Base-by-base conservation (phyloP, 2,888 invertebrate genomes). In the Ephialtes manifestator region DNA sequence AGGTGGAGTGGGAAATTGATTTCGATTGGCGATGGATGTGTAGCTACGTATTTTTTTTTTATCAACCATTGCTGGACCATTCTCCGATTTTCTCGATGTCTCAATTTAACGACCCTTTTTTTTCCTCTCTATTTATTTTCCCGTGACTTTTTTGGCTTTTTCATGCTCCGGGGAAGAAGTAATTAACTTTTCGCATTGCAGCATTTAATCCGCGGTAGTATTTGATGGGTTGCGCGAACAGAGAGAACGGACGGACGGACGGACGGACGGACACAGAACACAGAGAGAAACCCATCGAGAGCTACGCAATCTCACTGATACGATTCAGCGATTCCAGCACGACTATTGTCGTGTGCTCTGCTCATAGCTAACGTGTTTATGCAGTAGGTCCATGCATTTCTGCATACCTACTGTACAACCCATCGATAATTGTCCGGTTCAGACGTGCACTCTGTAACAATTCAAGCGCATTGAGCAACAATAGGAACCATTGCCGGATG, bases 131-230 rank as follows among this genome's bases (percentile, higher is more conserved):
- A 63, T 82, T 65, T 51, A 70, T 72, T 83, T 43, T 55, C 20
- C 53, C 63, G 63, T 63, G 63, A 63, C 63, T 75, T 51, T 71
- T 77, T 55, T 20, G 48, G 2, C 71, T 48, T 35, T 63, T 31
- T 82, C 68, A 78, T 67, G 39, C 15, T 60, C 35, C 4, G 31
- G 31, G 20, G 35, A 67, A 83, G 63, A 74, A 74, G 72, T 83
- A 83, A 83, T 83, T 83, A 83, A 83, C 83, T 83, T 79, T 68
- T 74, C 48, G 55, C 72, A 78, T 67, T 78, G 46, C 35, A 48
- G 43, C 68, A 46, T 79, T 55, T 60, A 74, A 78, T 68, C 53
- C 68, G 72, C 60, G 78, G 68, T 63, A 3, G 35, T 63, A 68
- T 67, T 77, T 60, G 79, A 39, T 43, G n/a, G 35, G 8, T 77